A percentile compares a stretch with the other conserved stretches of the same genome.
phyloP scores from a whole-genome alignment of 2,113 vertebrate genomes.

The Cyanoderma ruficeps region DNA sequence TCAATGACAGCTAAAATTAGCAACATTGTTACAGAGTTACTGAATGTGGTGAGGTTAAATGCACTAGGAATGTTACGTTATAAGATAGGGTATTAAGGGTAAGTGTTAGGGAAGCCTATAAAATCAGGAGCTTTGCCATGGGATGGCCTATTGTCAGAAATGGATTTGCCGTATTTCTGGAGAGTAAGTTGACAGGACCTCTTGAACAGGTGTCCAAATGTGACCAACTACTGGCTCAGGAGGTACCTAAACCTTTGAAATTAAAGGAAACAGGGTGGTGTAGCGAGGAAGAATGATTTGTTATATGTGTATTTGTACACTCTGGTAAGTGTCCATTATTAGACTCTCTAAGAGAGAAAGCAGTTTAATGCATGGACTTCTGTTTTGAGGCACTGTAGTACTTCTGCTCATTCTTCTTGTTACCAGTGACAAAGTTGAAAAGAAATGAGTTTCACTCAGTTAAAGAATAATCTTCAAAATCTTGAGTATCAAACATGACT shows the following conservation, averaged over 20 bases:
- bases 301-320: neutral
- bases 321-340: neutral
- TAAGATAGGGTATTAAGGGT: neutral
- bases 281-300: neutral
- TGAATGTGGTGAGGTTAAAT: fast-evolving
- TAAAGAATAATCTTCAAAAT: neutral
- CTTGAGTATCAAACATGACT: neutral
- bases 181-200: neutral
- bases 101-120: neutral
- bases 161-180: neutral
- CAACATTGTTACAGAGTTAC: neutral
- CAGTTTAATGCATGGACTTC: neutral
- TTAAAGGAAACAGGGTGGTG: neutral
- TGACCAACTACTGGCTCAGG: neutral
- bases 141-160: neutral
- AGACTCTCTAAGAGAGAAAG: neutral
- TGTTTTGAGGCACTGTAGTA: neutral
- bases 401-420: neutral
- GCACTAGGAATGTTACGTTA: neutral
- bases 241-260: neutral
- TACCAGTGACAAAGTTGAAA: neutral
- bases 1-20: neutral
- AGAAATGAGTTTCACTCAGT: neutral
- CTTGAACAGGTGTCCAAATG: neutral
- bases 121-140: neutral